Base-by-base conservation (phyloP, 2,797 vertebrate genomes). In the Huso huso region DNA sequence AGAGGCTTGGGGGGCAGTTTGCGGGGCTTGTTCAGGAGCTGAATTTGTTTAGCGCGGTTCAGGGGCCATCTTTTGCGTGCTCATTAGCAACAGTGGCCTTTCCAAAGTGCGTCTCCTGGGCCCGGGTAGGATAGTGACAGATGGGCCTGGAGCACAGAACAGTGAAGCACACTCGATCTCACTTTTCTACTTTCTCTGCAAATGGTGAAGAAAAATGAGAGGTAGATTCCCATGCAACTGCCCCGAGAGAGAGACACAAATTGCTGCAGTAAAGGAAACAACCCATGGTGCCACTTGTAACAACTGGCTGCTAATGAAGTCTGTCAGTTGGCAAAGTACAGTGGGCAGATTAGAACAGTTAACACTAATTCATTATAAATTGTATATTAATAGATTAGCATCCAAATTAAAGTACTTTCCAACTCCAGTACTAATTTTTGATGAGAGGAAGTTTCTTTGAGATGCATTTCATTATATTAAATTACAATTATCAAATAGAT, bases 161-260 rank as follows among this genome's bases (percentile, higher is more conserved):
- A 83, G 74, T 79, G 76, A 78, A 82, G 74, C 1, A 10, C 23
- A 0, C 72, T 62, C 9, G n/a, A n/a, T n/a, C 74, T 75, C 8
- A 0, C 67, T 78, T 73, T 74, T 69, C 73, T 71, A 82, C 73
- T 72, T 66, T 63, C 69, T 55, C 52, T 10, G 23, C 23, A 37
- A 37, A 37, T 3, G 73, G 74, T 76, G 67, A 71, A 72, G n/a
- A 71, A 71, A 73, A 73, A 80, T 72, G 72, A 69, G 73, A 81
- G 76, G 77, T 79, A 78, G 78, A 88, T 87, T 86, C 87, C 80
- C 74, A 75, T 81, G 76, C 74, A 81, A 75, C 77, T 37, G 23
- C 75, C 82, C 78, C 83, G 15, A 18, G 23, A 37, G 23, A 37
- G 85, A 84, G 86, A 72, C 69, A 77, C 79, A 80, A 82, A 86